Base-by-base conservation (phyloP, 2,113 vertebrate genomes). In the Lathamus discolor region DNA sequence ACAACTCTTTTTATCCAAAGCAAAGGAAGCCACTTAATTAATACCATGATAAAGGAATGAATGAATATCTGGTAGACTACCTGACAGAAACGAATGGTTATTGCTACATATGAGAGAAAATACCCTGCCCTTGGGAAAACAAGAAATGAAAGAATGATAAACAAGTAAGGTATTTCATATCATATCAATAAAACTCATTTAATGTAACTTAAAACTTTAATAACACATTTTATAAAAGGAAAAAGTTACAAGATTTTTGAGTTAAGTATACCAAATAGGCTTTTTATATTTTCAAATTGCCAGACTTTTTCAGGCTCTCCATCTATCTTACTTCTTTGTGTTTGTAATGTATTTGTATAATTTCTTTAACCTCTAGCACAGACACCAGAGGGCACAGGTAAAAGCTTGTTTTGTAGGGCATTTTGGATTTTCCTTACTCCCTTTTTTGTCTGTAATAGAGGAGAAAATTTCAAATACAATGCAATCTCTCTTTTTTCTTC, bases 61-160 rank as follows among this genome's bases (percentile, higher is more conserved):
- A 80, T 76, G 17, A 76, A 83, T 64, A 46, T 59, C 37, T 68
- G n/a, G 61, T 62, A 55, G 22, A 84, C 69, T 66, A 70, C 31
- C 28, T 87, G 46, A 54, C 59, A 63, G 23, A 90, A 94, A 55
- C 17, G 27, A 90, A 35, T 72, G 7, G 49, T 54, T 86, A 31
- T 64, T 75, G 39, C 16, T 48, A 2, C 6, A 14, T 79, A 10
- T 64, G 35, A 87, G 18, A 76, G 51, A 46, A 79, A 52, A 52
- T 49, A 49, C 3, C 31, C 17, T 70, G 43, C 14, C 7, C 23
- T 61, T 0, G 0, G 52, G 33, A 72, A 87, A 83, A 79, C 27
- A 90, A 82, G 85, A 96, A 91, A 85, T 95, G 62, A 95, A 79
- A 67, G 37, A 33, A 9, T 20, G 66, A 85, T 82, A 96, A 90